phyloP scores from a whole-genome alignment of 92 coral and sea anemone species.

The Diadumene lineata region DNA sequence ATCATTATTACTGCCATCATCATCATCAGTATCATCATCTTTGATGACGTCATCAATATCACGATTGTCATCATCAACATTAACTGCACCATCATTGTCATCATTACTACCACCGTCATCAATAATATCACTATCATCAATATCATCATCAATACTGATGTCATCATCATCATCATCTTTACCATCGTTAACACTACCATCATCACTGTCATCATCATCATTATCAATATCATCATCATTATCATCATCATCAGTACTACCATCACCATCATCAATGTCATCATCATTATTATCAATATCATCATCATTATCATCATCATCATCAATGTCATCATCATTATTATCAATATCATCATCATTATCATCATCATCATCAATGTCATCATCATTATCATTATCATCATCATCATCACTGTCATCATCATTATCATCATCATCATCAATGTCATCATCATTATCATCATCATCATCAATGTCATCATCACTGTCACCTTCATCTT shows the following conservation, averaged over 20 bases:
- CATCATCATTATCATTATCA: not conserved
- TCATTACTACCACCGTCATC: not conserved
- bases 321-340: not conserved
- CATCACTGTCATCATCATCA: constrained; percentile 12
- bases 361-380: not conserved
- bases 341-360: not conserved
- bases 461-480: not conserved
- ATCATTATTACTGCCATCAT: too few relatives aligned
- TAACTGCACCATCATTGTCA: constrained; percentile 12
- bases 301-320: not conserved
- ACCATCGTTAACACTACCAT: constrained; percentile 2
- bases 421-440: not conserved
- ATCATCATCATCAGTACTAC: constrained; percentile 7
- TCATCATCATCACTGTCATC: not conserved
- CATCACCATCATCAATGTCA: not conserved
- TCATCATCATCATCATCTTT: not conserved
- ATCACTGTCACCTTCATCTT: not conserved
- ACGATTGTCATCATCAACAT: not conserved
- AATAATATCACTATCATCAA: not conserved
- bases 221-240: not conserved
- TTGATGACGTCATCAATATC: too few relatives aligned
- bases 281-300: constrained; percentile 5
- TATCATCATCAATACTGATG: not conserved
- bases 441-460: not conserved
- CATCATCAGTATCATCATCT: too few relatives aligned